These are phyloP conservation scores for Cichlasoma orientale DNA, from an alignment of 2,797 vertebrate genomes.

Conservation along the genomic window DNA sequence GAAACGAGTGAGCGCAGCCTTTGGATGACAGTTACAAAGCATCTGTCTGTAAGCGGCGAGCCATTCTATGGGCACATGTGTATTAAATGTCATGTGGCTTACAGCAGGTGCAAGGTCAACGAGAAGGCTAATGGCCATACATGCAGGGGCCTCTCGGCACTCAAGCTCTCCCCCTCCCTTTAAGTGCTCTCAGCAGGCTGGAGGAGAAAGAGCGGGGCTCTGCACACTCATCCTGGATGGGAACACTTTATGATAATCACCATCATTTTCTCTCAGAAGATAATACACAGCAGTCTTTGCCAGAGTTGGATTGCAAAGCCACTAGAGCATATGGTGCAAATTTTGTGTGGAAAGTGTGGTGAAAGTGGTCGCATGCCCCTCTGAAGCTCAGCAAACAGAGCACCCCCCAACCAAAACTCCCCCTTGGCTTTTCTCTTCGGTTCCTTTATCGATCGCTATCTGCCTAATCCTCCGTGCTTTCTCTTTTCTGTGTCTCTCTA, in stretches of 20 bases:
- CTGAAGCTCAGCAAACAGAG: constrained; percentile 42
- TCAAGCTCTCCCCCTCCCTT: constrained; percentile 1
- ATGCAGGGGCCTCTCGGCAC: constrained; percentile 42
- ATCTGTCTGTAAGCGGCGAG: background rate
- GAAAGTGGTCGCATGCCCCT: constrained; percentile 60
- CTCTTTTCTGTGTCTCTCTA: background rate
- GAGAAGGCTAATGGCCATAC: constrained; percentile 62
- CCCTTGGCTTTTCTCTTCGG: background rate
- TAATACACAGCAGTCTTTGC: constrained; percentile 69
- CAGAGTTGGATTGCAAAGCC: constrained; percentile 68
- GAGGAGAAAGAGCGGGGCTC: constrained; percentile 33
- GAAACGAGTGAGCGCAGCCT: background rate
- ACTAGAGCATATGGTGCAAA: constrained; percentile 73
- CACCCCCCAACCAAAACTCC: constrained; percentile 11
- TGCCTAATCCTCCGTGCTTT: background rate
- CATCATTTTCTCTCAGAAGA: constrained; percentile 76
- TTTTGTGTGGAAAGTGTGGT: constrained; percentile 65
- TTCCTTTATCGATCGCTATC: constrained; percentile 18
- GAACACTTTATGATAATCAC: constrained; percentile 82
- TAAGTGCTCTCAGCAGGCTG: constrained; percentile 64
- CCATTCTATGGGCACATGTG: constrained; percentile 37
- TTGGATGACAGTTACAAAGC: constrained; percentile 17
- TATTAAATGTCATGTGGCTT: constrained; percentile 41
- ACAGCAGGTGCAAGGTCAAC: constrained; percentile 72
- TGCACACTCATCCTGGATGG: constrained; percentile 73